Base-by-base conservation (phyloP, 2,797 vertebrate species). In the Discoglossus pictus region DNA sequence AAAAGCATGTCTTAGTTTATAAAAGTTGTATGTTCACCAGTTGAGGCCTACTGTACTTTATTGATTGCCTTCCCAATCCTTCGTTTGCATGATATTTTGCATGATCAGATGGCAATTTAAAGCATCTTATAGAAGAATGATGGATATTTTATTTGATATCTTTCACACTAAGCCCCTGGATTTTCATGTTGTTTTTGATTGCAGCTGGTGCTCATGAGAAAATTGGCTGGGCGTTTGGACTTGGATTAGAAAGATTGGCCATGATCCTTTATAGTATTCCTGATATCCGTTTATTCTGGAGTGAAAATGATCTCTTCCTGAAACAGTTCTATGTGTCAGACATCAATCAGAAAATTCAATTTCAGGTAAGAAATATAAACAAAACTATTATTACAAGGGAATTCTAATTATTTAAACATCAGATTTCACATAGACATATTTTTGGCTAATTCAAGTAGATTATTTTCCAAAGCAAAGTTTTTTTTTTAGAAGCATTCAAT, bases 231-330 rank as follows among this genome's bases (percentile, higher is more conserved):
- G 97, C 96, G 0, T 99, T 98, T 74, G 94, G 95, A 35, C 83
- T 99, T 15, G 97, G 97, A 7, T 83, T 98, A 80, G 96, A 98
- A 83, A 84, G 95, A 5, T 79, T 98, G 75, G 93, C 95, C 68
- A 97, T 98, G 95, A 87, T 96, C 53, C 89, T 98, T 17, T 98
- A 92, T 0, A 10, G 83, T 47, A 95, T 97, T 76, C 92, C 93
- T 0, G 95, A 99, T 75, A 99, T 99, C 83, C 89, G 97, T 2
- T 84, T 98, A 13, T 99, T 98, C 84, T 98, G 94, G 95, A 96
- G 95, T 52, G 80, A 85, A 69, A 93, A 96, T 0, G 87, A 94
- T 7, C 90, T 93, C 39, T 97, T 97, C 84, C 81, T 95, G 59
- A 81, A 79, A 18, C 96, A 99, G 83, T 99, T 99, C 78, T 58